Percentiles rank a stretch among this genome's conserved stretches.
Conservation (phyloP, 1,140 invertebrate species). For the Macrocentrus cingulum region DNA sequence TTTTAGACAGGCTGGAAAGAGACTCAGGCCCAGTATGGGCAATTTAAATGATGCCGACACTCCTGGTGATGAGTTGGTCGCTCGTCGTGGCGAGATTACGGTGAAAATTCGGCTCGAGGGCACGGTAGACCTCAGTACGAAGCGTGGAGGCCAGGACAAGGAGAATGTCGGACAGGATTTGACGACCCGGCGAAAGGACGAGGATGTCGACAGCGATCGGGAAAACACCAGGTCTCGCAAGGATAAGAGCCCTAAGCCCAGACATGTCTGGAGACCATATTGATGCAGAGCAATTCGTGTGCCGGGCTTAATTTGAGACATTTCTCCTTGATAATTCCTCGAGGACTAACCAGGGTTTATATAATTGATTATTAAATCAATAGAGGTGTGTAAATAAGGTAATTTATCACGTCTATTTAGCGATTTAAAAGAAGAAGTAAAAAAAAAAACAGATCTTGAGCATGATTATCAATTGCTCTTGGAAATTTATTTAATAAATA, state of each 20-base stretch:
- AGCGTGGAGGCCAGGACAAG: slow-evolving; percentile 48
- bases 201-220: slow-evolving; percentile 42
- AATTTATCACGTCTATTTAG: slow-evolving; percentile 14
- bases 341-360: slow-evolving; percentile 59
- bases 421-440: slow-evolving; percentile 1
- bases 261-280: slow-evolving; percentile 57
- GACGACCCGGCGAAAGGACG: slow-evolving; percentile 48
- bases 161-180: slow-evolving; percentile 55
- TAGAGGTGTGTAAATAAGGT: slow-evolving; percentile 8
- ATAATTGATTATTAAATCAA: slow-evolving; percentile 23
- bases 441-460: not conserved
- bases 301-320: no score
- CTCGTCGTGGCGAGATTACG: slow-evolving; percentile 37
- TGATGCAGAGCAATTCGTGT: slow-evolving; percentile 29
- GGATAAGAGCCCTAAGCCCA: slow-evolving; percentile 53
- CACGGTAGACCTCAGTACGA: slow-evolving; percentile 52
- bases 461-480: not conserved
- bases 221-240: slow-evolving; percentile 42
- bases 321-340: no score
- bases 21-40: slow-evolving; percentile 46
- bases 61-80: slow-evolving; percentile 33
- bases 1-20: slow-evolving; percentile 39
- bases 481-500: no score
- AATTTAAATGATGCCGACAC: slow-evolving; percentile 48
- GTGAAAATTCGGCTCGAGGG: slow-evolving; percentile 52